Base-by-base conservation (phyloP, 2,888 invertebrate species). In the Teleiodes luculella region DNA sequence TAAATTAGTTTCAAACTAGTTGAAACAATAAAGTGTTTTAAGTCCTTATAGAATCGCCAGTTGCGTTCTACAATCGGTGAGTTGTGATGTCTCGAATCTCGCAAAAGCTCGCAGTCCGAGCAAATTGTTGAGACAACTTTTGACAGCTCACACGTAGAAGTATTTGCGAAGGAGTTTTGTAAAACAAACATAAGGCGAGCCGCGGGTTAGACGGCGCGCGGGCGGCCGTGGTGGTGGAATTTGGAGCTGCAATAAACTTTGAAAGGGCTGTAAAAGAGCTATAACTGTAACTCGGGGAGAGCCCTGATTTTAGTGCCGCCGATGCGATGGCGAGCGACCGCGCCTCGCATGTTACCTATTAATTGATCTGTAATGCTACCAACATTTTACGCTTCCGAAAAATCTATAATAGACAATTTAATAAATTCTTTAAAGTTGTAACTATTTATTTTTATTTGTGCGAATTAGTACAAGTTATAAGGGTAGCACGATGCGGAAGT, bases 241-340 rank as follows among this genome's bases (percentile, higher is more conserved):
- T 85, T 77, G 85, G 88, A 70, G 76, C 86, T 83, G 87, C 79
- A 84, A 87, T 89, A 89, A 89, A 89, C 70, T 86, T 85, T 81
- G 86, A 88, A 89, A 88, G 89, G 86, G 83, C 86, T 83, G 86
- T 89, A 88, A 88, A 89, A 88, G 87, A 79, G 83, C 87, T 72
- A 81, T 89, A 88, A 87, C 88, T 84, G 87, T 88, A 83, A 85
- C 81, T 87, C 72, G 79, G 80, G 74, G 79, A 74, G 78, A 78
- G 84, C 75, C 76, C 78, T 82, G 86, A 88, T 88, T 89, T 88
- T 88, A 88, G 86, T 87, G 78, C 79, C 79, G n/a, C n/a, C n/a
- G n/a, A n/a, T n/a, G n/a, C n/a, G 63, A 69, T 87, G 78, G 79
- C 78, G 63, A 70, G 74, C 76, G 79, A 74, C 79, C 78, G 73